A percentile compares a stretch with the other conserved stretches of the same genome.
Conservation (phyloP, 2,797 vertebrate species). For the Xerus rutilus region DNA sequence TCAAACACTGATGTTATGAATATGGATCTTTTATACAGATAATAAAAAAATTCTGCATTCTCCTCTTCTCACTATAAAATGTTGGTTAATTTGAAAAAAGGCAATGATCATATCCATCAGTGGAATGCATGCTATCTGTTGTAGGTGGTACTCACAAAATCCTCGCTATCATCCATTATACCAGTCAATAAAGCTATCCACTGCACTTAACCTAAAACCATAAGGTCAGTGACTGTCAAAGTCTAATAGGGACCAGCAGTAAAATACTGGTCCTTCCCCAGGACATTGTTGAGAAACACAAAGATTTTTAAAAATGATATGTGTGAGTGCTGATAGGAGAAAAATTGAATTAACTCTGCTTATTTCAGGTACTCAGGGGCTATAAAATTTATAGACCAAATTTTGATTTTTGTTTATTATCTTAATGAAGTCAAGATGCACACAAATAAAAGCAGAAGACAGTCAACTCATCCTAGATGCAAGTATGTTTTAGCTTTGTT, state of each 20-base stretch:
- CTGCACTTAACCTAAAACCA: conserved; percentile 65
- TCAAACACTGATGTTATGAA: not conserved
- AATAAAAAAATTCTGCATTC: not conserved
- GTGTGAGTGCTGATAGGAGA: conserved; percentile 11
- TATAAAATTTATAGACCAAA: conserved; percentile 58
- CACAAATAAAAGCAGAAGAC: not conserved
- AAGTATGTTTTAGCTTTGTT: not conserved
- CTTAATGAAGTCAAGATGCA: conserved; percentile 15
- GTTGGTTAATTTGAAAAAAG: not conserved
- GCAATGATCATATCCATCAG: not conserved
- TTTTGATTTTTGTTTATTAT: conserved; percentile 60
- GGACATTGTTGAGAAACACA: conserved; percentile 13
- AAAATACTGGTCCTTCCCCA: conserved; percentile 13
- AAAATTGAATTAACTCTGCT: conserved; percentile 51
- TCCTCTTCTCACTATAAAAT: not conserved
- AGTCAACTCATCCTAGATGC: not conserved
- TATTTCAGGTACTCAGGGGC: not conserved
- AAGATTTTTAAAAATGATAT: conserved; percentile 34
- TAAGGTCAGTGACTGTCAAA: conserved; percentile 55
- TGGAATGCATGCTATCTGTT: not conserved
- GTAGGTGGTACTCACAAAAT: conserved; percentile 14
- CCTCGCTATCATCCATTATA: conserved; percentile 32
- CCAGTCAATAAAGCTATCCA: conserved; percentile 63
- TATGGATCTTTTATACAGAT: not conserved
- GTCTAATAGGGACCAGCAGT: not conserved